Evolutionary conservation across 1,140 invertebrate genomes (phyloP).

Genomic region (Neelides sp.): DNA sequence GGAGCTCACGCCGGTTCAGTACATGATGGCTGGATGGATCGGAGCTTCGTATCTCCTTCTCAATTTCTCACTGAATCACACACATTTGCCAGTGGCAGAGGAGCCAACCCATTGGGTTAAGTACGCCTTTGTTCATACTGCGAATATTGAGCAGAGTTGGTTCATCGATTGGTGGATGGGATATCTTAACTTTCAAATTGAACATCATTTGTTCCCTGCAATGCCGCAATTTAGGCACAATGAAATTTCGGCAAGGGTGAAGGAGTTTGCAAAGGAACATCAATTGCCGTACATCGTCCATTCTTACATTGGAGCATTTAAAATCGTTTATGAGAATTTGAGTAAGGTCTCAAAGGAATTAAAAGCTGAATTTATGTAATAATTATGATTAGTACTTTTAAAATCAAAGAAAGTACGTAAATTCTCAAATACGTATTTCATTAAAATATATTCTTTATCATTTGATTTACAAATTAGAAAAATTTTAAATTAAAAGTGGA

Average conservation of each 20-base stretch:
- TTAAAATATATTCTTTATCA: too few relatives aligned
- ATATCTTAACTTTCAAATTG: constrained; percentile 23
- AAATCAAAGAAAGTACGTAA: too few relatives aligned
- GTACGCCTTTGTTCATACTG: constrained; percentile 20
- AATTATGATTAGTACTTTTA: too few relatives aligned
- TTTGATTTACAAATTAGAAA: too few relatives aligned
- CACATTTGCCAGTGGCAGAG: constrained; percentile 13
- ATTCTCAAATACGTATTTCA: too few relatives aligned
- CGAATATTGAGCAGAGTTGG: constrained; percentile 4
- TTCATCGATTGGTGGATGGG: constrained; percentile 24
- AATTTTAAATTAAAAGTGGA: too few relatives aligned
- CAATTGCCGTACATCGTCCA: not conserved
- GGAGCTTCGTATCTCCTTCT: constrained; percentile 7
- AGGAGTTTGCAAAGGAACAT: not conserved
- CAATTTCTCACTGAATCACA: constrained; percentile 20
- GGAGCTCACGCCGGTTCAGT: too few relatives aligned
- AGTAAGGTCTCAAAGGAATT: constrained; percentile 2
- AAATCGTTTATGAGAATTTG: constrained; percentile 12
- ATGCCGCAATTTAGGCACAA: not conserved
- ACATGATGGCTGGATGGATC: not conserved
- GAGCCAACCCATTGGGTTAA: constrained; percentile 23
- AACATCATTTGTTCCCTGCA: constrained; percentile 10
- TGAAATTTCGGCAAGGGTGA: not conserved
- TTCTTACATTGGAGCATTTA: constrained; percentile 8
- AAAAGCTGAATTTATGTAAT: too few relatives aligned